Conservation (phyloP, 2,888 invertebrate genomes). For the Drosophila acutilabella region DNA sequence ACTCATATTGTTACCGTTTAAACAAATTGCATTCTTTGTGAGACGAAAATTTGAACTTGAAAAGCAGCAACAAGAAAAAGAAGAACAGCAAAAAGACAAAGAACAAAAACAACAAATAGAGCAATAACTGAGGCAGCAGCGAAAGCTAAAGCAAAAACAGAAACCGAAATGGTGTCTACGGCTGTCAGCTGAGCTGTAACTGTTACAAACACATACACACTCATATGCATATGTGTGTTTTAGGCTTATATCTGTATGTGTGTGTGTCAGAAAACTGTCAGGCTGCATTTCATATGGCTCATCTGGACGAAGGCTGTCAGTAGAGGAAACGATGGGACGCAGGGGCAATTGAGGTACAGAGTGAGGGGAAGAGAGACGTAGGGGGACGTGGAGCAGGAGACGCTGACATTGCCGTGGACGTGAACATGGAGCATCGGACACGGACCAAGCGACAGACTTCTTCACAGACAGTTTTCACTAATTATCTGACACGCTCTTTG, state of each 20-base stretch:
- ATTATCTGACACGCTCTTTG: conserved; percentile 74
- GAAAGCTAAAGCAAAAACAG: conserved; percentile 6
- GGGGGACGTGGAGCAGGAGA: conserved; percentile 1
- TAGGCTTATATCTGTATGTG: conserved; percentile 1
- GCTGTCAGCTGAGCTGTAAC: conserved; percentile 53
- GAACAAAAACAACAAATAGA: conserved; percentile 4
- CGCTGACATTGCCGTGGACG: conserved; percentile 54
- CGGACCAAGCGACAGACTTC: conserved; percentile 59
- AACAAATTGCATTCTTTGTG: conserved; percentile 9
- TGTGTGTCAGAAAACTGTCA: conserved; percentile 75
- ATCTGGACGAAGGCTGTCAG: conserved; percentile 60
- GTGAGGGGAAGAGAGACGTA: neutral
- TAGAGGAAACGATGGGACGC: neutral
- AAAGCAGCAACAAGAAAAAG: conserved; percentile 4
- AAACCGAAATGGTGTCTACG: conserved; percentile 35
- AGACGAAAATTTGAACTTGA: conserved; percentile 42
- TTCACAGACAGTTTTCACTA: conserved; percentile 79
- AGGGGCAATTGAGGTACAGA: neutral
- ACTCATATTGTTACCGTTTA: conserved; percentile 5
- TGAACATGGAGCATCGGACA: conserved; percentile 55
- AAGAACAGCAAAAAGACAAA: no score
- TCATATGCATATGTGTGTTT: conserved; percentile 11
- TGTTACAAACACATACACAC: conserved; percentile 30
- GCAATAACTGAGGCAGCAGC: conserved; percentile 9
- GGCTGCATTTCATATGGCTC: conserved; percentile 72